These are phyloP conservation scores for Axinella damicornis DNA, from an alignment of 37 sponge, comb jelly and placozoan species.

Conservation along the genomic window DNA sequence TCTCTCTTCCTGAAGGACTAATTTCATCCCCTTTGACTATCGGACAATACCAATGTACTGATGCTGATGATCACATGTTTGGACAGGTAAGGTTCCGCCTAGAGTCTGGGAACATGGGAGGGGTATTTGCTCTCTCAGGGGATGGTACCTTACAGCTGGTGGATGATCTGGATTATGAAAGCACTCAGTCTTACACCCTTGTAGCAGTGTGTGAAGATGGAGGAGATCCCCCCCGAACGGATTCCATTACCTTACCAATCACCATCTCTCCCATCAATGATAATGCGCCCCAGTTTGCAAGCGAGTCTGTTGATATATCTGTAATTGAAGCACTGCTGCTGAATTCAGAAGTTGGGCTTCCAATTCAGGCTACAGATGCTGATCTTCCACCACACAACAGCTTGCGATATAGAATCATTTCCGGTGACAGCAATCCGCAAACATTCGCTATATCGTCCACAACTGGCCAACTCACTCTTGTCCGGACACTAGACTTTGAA, in stretches of 20 bases:
- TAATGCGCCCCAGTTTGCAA: slow-evolving; percentile 56
- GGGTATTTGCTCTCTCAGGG: slow-evolving; percentile 30
- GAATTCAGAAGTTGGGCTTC: background rate
- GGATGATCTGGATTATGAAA: slow-evolving; percentile 51
- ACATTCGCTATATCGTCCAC: slow-evolving; percentile 40
- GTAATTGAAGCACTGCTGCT: slow-evolving; percentile 19
- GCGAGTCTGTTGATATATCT: slow-evolving; percentile 3
- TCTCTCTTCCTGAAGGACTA: slow-evolving; percentile 16
- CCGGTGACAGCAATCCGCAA: slow-evolving; percentile 3
- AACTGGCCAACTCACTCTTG: slow-evolving; percentile 54
- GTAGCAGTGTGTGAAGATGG: slow-evolving; percentile 65
- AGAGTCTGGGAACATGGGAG: slow-evolving; percentile 15
- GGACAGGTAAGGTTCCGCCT: slow-evolving; percentile 55
- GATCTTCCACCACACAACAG: slow-evolving; percentile 63
- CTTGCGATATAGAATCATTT: slow-evolving; percentile 38
- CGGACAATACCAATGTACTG: slow-evolving; percentile 40
- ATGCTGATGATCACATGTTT: slow-evolving; percentile 55
- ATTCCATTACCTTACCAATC: slow-evolving; percentile 40
- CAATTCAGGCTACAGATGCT: slow-evolving; percentile 47
- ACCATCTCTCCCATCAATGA: slow-evolving; percentile 59
- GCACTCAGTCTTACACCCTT: slow-evolving; percentile 36
- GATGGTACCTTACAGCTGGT: slow-evolving; percentile 48
- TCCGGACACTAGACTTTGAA: slow-evolving; percentile 60
- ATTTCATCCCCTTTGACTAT: background rate
- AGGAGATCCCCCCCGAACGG: slow-evolving; percentile 44